Evolutionary conservation across 2,888 invertebrate species (phyloP), one percentile per base, ranked within the genome.

Genomic region (Tenthredo mesomela): DNA sequence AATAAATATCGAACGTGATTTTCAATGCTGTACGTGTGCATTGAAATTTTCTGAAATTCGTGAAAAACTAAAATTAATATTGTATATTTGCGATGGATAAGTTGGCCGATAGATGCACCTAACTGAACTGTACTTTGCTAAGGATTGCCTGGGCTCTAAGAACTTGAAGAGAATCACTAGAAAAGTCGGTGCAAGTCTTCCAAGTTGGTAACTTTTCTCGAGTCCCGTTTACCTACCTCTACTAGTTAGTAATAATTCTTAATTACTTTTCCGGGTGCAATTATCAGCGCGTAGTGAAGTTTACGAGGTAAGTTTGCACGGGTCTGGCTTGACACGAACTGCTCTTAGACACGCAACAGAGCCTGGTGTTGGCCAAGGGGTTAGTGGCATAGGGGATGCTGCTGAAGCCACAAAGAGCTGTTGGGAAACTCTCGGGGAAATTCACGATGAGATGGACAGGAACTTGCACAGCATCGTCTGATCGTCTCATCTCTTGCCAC

Each of bases 231-330:
- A 58, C 61, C 80, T 15, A 40, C 80, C 58, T n/a, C 25, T 37
- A 40, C 43, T 77, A 82, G 77, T 82, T 75, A 84, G 82, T 37
- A 78, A 86, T 86, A 73, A 86, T 85, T 86, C 85, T 85, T 85
- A 84, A 86, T 86, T 84, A 73, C 29, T 70, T 58, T 65, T 86
- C 29, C 84, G 47, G 58, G 58, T 15, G 67, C 77, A 83, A 86
- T 85, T 86, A 85, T 85, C 50, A 83, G 71, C 84, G 21, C 80
- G 80, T 61, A 80, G 58, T 40, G 33, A 61, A 80, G 80, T 80
- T 80, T 80, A 80, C 37, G 80, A 80, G 58, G 25, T 40, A 80
- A 80, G 58, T 80, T 80, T 80, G 9, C 61, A 61, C 12, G 77
- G 54, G 77, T 77, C 71, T 73, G 18, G 50, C 50, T 77, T 77